These are phyloP conservation scores for Ornithorhynchus anatinus DNA, from an alignment of 2,113 vertebrate species.

Conservation along the genomic window DNA sequence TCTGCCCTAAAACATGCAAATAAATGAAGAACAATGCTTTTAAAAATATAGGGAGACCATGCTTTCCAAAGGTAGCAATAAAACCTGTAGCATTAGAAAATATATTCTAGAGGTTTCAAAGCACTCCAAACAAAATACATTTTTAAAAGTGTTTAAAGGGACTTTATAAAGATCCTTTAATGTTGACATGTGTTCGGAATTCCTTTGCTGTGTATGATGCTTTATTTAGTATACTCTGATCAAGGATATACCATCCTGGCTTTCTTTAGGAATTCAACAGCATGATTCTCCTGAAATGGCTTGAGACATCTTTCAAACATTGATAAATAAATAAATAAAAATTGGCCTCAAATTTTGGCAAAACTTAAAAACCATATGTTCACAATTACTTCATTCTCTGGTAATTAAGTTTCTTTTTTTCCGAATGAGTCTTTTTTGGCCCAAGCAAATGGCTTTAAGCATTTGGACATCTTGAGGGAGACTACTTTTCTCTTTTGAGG, in stretches of 20 bases:
- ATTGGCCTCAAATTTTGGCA: conserved; percentile 46
- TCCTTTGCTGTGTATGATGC: background rate
- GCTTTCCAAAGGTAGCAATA: background rate
- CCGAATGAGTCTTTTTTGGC: conserved; percentile 31
- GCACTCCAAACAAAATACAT: background rate
- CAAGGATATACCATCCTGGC: background rate
- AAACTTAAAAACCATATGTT: conserved; percentile 58
- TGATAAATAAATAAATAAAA: conserved; percentile 46
- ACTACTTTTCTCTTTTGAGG: background rate
- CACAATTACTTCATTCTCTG: conserved; percentile 43
- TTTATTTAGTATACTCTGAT: background rate
- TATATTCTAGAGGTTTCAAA: conserved; percentile 21
- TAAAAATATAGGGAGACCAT: background rate
- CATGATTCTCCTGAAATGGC: conserved; percentile 13
- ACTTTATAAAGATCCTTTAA: background rate
- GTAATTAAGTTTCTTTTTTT: conserved; percentile 65
- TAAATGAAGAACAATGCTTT: conserved; percentile 14
- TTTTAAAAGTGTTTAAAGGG: background rate
- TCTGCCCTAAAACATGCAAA: background rate
- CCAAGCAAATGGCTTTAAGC: conserved; percentile 29
- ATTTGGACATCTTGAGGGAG: conserved; percentile 25
- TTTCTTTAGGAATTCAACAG: background rate
- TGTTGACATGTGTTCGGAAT: background rate
- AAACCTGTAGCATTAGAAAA: conserved; percentile 1
- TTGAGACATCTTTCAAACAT: conserved; percentile 14